A percentile compares a stretch with the other conserved stretches of the same genome.
These are phyloP conservation scores for Malachius bipustulatus DNA, from an alignment of 2,888 invertebrate genomes.

Conservation along the genomic window DNA sequence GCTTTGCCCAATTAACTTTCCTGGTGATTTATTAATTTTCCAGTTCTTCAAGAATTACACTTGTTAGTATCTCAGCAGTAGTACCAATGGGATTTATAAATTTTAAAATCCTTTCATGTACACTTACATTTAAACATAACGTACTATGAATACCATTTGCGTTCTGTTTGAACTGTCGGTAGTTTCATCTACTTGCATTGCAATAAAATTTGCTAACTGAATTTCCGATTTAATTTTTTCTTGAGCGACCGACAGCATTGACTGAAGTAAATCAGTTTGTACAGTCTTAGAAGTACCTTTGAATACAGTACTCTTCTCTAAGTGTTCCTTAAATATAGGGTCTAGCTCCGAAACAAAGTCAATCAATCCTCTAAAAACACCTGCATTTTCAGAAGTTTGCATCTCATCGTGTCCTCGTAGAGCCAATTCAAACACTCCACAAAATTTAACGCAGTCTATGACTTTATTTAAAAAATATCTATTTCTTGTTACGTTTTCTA, in stretches of 20 bases:
- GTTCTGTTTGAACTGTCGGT: constrained; percentile 17
- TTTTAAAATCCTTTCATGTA: constrained; percentile 20
- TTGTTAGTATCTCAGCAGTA: constrained; percentile 15
- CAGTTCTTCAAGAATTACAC: constrained; percentile 15
- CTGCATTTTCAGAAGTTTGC: constrained; percentile 12
- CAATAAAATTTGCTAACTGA: constrained; percentile 6
- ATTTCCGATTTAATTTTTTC: constrained; percentile 18
- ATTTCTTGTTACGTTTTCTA: constrained; percentile 18
- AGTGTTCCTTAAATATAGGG: constrained; percentile 16
- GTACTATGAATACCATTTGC: constrained; percentile 18
- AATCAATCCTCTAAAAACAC: constrained; percentile 16
- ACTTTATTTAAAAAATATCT: constrained; percentile 18
- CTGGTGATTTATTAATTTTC: no score
- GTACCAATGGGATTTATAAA: constrained; percentile 12
- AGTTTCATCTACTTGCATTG: constrained; percentile 16
- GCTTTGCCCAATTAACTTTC: not conserved
- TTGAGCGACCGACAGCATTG: constrained; percentile 18
- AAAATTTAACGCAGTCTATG: constrained; percentile 22
- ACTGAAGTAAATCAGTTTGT: constrained; percentile 23
- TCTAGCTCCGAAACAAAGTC: constrained; percentile 20
- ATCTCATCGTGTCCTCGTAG: constrained; percentile 21
- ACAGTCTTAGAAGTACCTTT: constrained; percentile 20
- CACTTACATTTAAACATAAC: constrained; percentile 19
- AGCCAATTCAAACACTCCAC: constrained; percentile 20
- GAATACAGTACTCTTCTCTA: constrained; percentile 18